Percentiles rank a stretch among this genome's conserved stretches.
Conservation (phyloP, 92 coral and sea anemone genomes). For the Heteractis magnifica region DNA sequence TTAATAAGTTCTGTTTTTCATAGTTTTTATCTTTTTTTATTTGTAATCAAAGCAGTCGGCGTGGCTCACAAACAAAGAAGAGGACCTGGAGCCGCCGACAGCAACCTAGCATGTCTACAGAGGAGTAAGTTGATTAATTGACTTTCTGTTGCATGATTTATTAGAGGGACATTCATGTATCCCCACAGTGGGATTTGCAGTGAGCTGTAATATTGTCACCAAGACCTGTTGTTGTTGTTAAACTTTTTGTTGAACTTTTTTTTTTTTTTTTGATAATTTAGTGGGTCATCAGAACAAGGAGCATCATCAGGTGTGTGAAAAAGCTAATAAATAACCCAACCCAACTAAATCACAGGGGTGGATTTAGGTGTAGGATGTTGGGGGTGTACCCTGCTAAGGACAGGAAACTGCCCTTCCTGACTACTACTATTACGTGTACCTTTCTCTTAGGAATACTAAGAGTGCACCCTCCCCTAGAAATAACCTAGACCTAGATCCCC, state of each 20-base stretch:
- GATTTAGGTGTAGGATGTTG: no score
- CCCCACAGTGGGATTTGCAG: neutral
- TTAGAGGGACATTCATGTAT: no score
- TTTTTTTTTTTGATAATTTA: slow-evolving; percentile 14
- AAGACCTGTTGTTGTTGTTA: neutral
- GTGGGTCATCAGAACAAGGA: slow-evolving; percentile 76
- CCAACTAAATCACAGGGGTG: no score
- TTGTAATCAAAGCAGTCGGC: slow-evolving; percentile 79
- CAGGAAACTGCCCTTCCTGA: no score
- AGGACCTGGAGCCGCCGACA: slow-evolving; percentile 99
- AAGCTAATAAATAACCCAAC: neutral
- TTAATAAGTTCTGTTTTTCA: neutral
- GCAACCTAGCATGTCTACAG: slow-evolving; percentile 89
- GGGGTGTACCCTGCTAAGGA: no score
- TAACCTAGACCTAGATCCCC: no score
- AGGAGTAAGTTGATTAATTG: slow-evolving; percentile 61
- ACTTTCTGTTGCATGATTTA: neutral
- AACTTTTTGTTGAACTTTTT: neutral
- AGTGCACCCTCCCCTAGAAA: no score
- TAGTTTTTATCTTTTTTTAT: neutral
- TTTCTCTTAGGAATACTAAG: no score
- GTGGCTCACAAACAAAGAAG: slow-evolving; percentile 94
- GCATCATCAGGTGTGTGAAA: slow-evolving; percentile 61
- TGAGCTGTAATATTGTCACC: neutral
- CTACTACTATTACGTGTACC: no score